Evolutionary conservation across 2,113 vertebrate genomes (phyloP), one percentile per base, ranked within the genome.

Genomic region (Catharus bicknelli): DNA sequence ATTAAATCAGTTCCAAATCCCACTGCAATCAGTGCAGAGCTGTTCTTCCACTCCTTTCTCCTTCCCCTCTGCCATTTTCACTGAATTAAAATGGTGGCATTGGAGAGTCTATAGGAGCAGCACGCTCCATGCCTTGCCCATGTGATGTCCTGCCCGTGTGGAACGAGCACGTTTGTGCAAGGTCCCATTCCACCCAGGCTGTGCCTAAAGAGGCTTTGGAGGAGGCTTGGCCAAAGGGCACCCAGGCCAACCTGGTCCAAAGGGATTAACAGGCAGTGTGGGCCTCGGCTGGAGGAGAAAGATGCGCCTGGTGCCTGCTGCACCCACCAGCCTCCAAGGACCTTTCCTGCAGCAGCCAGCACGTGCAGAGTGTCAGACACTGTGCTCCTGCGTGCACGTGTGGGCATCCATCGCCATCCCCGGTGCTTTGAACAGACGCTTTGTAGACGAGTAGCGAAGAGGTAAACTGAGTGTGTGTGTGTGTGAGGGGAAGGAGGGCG

Each of bases 91-190:
- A 29, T 11, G 21, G 36, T 38, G 58, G 5, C 4, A 0, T 7
- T 47, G 27, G 32, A 66, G 62, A 29, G 26, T 76, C 93, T 89
- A 15, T 25, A 51, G 0, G 7, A 78, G 7, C 23, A 73, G 11
- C 32, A 38, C 0, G 0, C 11, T 32, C 58, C 0, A 0, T 22
- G 20, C 50, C 42, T 53, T 83, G 76, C 16, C 18, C 0, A 0
- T 14, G 25, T 27, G 11, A 26, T 63, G 6, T 23, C 45, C 36
- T 34, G 57, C 34, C 29, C n/a, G 2, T 19, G 34, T 43, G 54
- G 38, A 34, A 48, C 16, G 7, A 81, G 3, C 43, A 43, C 12
- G 12, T 22, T 30, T 0, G 0, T 16, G 30, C 27, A 25, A 47
- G 15, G 23, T 59, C 27, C 8, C 1, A 0, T 78, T 78, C 40